phyloP scores from a whole-genome alignment of 2,797 vertebrate species.

The Adrianichthys oophorus region DNA sequence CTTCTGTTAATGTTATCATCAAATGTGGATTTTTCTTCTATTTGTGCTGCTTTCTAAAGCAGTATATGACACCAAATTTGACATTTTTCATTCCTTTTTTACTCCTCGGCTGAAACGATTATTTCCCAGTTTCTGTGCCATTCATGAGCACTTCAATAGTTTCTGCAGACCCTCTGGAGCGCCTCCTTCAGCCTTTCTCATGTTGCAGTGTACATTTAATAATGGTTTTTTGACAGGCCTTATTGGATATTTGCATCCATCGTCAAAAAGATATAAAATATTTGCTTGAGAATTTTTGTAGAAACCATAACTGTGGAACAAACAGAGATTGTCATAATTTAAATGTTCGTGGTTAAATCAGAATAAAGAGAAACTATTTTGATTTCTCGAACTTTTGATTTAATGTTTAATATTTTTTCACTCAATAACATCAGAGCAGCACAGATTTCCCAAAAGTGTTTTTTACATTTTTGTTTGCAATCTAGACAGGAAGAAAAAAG shows the following conservation, averaged over 20 bases:
- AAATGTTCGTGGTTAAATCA: no score
- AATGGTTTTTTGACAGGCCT: neutral
- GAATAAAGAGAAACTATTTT: neutral
- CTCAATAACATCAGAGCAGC: neutral
- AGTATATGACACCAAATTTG: slow-evolving; percentile 1
- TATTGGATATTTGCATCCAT: neutral
- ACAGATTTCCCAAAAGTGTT: slow-evolving; percentile 2
- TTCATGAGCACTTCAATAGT: neutral
- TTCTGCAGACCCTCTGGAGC: neutral
- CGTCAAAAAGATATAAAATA: no score
- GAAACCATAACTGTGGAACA: no score
- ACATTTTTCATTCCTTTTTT: neutral
- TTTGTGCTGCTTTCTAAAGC: neutral
- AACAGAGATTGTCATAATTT: no score
- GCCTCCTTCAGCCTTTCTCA: neutral
- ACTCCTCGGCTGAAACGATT: no score
- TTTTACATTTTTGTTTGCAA: neutral
- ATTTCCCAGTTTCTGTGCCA: neutral
- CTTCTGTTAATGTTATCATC: no score
- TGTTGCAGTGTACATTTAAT: neutral
- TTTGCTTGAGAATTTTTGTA: no score
- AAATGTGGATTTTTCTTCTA: no score
- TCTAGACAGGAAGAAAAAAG: neutral
- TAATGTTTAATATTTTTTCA: slow-evolving; percentile 7
- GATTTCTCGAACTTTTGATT: slow-evolving; percentile 12